A percentile compares a stretch with the other conserved stretches of the same genome.
Evolutionary conservation across 2,888 invertebrate genomes (phyloP).

Genomic region (Chloromyia formosa): DNA sequence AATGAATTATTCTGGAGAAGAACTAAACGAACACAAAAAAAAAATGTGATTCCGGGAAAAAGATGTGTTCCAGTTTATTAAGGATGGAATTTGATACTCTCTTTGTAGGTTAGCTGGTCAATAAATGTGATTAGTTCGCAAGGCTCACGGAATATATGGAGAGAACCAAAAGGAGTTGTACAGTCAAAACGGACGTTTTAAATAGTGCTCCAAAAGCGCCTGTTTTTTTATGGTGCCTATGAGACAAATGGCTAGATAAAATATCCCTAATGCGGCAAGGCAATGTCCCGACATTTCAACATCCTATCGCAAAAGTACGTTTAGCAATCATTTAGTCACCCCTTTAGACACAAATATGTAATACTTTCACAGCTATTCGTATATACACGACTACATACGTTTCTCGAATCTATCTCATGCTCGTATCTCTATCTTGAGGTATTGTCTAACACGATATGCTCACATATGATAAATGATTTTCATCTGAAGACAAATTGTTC

Average conservation of each 20-base stretch:
- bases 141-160: no score
- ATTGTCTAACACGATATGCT: slow-evolving; percentile 40
- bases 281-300: no score
- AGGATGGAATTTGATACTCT: slow-evolving; percentile 34
- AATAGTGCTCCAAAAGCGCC: no score
- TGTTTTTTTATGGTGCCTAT: no score
- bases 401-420: neutral
- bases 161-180: no score
- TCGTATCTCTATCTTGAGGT: slow-evolving; percentile 34
- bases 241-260: no score
- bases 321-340: slow-evolving; percentile 11
- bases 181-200: no score
- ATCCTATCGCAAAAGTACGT: neutral
- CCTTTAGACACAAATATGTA: no score
- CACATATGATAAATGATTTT: slow-evolving; percentile 43
- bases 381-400: no score
- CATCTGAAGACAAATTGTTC: slow-evolving; percentile 43
- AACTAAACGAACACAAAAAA: neutral
- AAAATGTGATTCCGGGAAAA: neutral
- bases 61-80: slow-evolving; percentile 18
- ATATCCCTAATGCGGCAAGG: no score
- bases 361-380: no score
- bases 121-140: slow-evolving; percentile 15
- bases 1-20: slow-evolving; percentile 38
- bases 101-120: slow-evolving; percentile 26